Percentiles rank a stretch among this genome's conserved stretches.
phyloP scores from a whole-genome alignment of 2,888 invertebrate genomes.

The Dicranocentrus wangi region DNA sequence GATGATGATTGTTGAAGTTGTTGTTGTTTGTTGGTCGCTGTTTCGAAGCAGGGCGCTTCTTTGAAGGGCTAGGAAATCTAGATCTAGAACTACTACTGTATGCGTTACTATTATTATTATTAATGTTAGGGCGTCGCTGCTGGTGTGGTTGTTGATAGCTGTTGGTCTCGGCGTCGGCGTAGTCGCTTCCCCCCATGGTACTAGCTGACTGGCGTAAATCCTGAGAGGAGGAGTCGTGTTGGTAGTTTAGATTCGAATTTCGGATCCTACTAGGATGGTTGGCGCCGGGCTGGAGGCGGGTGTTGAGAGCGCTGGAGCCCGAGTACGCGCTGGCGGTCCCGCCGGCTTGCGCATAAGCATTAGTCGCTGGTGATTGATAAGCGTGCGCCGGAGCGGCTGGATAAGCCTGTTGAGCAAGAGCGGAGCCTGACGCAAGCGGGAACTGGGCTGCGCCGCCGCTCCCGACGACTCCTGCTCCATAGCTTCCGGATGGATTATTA shows the following conservation, averaged over 20 bases:
- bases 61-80: constrained; percentile 39
- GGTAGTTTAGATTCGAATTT: constrained; percentile 67
- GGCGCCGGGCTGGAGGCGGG: neutral
- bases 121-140: neutral
- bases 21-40: neutral
- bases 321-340: constrained; percentile 21
- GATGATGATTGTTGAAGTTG: no score
- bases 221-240: constrained; percentile 26
- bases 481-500: constrained; percentile 70
- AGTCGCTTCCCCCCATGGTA: constrained; percentile 26
- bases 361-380: constrained; percentile 60
- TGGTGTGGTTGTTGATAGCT: constrained; percentile 21
- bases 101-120: constrained; percentile 29
- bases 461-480: constrained; percentile 40
- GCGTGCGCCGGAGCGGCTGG: constrained; percentile 60
- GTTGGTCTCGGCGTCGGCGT: constrained; percentile 26
- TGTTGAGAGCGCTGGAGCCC: constrained; percentile 36
- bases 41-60: constrained; percentile 30
- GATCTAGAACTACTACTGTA: constrained; percentile 36
- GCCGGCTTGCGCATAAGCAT: constrained; percentile 47
- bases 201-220: constrained; percentile 19
- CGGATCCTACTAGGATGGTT: constrained; percentile 70
- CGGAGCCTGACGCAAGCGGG: constrained; percentile 61
- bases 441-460: constrained; percentile 45
- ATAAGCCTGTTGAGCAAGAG: constrained; percentile 66